Evolutionary conservation across 2,797 vertebrate species (phyloP).

Genomic region (Danionella dracula): DNA sequence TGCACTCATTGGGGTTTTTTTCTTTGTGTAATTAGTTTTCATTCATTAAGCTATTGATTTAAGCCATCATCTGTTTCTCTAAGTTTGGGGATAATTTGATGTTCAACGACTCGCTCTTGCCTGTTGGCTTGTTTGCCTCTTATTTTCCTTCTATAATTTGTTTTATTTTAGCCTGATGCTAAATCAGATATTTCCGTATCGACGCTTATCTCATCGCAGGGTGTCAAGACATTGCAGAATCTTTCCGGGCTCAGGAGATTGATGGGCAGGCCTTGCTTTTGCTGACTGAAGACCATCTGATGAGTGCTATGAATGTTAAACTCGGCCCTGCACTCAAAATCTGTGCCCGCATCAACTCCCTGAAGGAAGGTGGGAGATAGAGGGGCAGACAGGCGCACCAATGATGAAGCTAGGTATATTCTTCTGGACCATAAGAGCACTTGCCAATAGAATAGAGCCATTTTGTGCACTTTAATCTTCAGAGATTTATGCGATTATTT

Average conservation of each 20-base stretch:
- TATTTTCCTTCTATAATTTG: no score
- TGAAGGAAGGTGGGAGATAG: constrained; percentile 72
- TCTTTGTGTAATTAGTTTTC: no score
- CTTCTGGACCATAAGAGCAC: constrained; percentile 42
- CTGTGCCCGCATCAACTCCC: constrained; percentile 94
- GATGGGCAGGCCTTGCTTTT: constrained; percentile 95
- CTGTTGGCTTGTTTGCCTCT: no score
- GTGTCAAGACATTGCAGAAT: constrained; percentile 90
- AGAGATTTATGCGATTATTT: constrained; percentile 45
- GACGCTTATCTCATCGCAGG: constrained; percentile 59
- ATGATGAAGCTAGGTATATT: constrained; percentile 24
- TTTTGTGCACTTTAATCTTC: constrained; percentile 51
- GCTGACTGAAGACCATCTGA: constrained; percentile 95
- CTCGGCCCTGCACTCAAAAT: constrained; percentile 97
- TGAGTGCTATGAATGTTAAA: constrained; percentile 98
- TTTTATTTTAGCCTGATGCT: not conserved
- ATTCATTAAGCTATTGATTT: no score
- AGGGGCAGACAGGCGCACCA: not conserved
- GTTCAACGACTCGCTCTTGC: no score
- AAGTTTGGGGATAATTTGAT: no score
- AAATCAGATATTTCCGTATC: not conserved
- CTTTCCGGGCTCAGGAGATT: constrained; percentile 94
- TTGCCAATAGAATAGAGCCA: constrained; percentile 43
- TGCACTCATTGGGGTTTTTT: no score
- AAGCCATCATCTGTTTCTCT: no score